A percentile compares a stretch with the other conserved stretches of the same genome.
Evolutionary conservation across 2,113 vertebrate genomes (phyloP).

Genomic region (Scopus umbretta): DNA sequence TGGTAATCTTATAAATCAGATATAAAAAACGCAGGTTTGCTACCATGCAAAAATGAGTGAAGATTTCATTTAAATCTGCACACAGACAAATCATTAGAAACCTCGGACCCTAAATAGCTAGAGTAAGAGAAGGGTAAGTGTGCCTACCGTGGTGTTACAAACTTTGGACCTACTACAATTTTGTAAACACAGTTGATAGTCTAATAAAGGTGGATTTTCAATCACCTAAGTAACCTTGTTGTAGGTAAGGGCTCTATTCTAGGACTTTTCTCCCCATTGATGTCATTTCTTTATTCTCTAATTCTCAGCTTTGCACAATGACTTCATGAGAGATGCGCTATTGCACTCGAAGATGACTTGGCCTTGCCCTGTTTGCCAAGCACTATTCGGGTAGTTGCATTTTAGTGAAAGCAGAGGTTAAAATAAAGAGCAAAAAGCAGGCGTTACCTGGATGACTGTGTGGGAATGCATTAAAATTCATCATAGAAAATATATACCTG

Average conservation of each 20-base stretch:
- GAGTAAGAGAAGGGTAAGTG: constrained; percentile 55
- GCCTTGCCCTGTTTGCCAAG: not conserved
- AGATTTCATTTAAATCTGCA: constrained; percentile 68
- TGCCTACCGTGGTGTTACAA: constrained; percentile 25
- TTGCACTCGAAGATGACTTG: not conserved
- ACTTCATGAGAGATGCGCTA: not conserved
- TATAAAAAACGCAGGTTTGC: constrained; percentile 69
- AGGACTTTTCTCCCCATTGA: not conserved
- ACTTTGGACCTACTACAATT: constrained; percentile 60
- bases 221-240: not conserved
- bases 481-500: not conserved
- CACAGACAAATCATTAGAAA: constrained; percentile 59
- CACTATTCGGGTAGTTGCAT: not conserved
- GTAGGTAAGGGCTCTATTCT: constrained; percentile 42
- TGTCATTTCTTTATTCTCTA: not conserved
- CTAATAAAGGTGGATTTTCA: constrained; percentile 16
- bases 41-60: constrained; percentile 70
- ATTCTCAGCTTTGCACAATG: constrained; percentile 17
- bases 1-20: constrained; percentile 73
- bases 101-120: constrained; percentile 56
- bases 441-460: not conserved
- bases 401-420: not conserved
- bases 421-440: not conserved
- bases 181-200: constrained; percentile 52
- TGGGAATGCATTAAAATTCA: not conserved